Conservation (phyloP, 2,888 invertebrate species). For the Nemapogon koenigi region DNA sequence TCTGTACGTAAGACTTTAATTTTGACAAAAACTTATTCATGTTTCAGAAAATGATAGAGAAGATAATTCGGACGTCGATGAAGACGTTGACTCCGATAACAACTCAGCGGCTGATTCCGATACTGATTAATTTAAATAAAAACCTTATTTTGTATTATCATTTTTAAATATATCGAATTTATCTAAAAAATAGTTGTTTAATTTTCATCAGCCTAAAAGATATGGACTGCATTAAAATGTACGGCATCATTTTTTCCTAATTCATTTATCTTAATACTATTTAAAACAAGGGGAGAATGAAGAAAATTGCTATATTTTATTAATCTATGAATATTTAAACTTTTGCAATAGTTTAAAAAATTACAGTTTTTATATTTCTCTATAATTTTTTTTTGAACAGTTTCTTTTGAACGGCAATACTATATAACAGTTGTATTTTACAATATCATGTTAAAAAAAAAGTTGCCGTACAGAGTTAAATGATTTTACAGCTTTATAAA, state of each 20-base stretch:
- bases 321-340: constrained; percentile 16
- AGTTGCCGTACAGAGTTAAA: no score
- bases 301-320: no score
- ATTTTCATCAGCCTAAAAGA: constrained; percentile 17
- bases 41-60: constrained; percentile 20
- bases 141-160: constrained; percentile 16
- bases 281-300: constrained; percentile 14
- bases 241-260: constrained; percentile 18
- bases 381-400: constrained; percentile 18
- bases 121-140: constrained; percentile 16
- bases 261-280: constrained; percentile 17
- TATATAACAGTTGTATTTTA: no score
- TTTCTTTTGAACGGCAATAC: constrained; percentile 19
- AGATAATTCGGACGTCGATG: constrained; percentile 19
- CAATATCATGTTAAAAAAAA: constrained; percentile 19
- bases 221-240: constrained; percentile 18
- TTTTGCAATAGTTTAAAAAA: constrained; percentile 16
- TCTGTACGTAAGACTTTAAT: constrained; percentile 12
- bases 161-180: constrained; percentile 12
- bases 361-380: constrained; percentile 17
- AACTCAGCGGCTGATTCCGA: constrained; percentile 17
- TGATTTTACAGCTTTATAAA: no score
- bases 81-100: constrained; percentile 15
- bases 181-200: constrained; percentile 12
- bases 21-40: constrained; percentile 18